Base-by-base conservation (phyloP, 2,797 vertebrate genomes). In the Falco biarmicus region DNA sequence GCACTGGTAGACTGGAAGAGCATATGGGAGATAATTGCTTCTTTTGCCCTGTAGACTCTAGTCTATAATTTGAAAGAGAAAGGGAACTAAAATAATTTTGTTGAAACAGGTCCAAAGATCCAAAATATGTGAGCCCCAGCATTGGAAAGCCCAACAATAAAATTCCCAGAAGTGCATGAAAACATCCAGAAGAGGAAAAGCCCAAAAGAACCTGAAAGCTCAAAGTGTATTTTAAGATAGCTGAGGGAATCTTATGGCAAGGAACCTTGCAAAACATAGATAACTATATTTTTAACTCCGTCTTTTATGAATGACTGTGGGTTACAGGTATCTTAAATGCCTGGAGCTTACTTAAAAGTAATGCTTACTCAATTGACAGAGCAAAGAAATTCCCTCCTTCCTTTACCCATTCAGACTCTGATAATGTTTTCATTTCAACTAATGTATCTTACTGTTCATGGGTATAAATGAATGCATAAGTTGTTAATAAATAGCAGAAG, bases 121-220 rank as follows among this genome's bases (percentile, higher is more conserved):
- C 31, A 31, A 65, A 82, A 56, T 0, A 0, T 19, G 12, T 34
- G 19, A 78, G 29, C 8, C 6, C 10, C 17, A 50, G 11, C 3
- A 17, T 37, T 29, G 16, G 32, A 81, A 4, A 70, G 3, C 11
- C 48, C 53, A 74, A 43, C 7, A 81, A 25, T 29, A 56, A 61
- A 60, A 69, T 53, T 83, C 13, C 19, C 4, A 45, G 11, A 5
- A 64, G 21, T 25, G 16, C 32, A 15, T 43, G 32, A 76, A 76
- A 74, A 59, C 26, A 19, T 17, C 8, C 82, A 68, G 53, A 71
- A 51, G 25, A 69, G 16, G 16, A 11, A 90, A 89, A 89, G 10
- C 5, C 32, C 22, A 47, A 59, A 84, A 79, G 15, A 94, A 39
- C 7, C 8, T 76, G 32, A 73, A 57, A 94, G 8, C 12, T 78